Conservation (phyloP, 2,113 vertebrate species). For the Sarotherodon lohbergeri region DNA sequence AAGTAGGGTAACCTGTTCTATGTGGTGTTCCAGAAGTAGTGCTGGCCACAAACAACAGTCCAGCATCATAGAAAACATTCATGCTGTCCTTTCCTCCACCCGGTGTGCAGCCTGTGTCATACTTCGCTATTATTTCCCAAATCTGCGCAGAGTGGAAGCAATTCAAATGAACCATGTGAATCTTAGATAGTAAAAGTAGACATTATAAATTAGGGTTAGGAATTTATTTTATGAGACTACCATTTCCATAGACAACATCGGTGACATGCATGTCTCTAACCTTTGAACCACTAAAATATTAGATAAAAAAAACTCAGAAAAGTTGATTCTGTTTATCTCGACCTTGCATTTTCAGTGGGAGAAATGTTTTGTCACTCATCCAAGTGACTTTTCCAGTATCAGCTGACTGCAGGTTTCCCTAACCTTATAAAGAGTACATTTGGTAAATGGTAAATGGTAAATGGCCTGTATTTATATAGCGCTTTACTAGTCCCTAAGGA, state of each 20-base stretch:
- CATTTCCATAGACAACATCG: not conserved
- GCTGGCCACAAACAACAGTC: constrained; percentile 65
- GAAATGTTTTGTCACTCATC: not conserved
- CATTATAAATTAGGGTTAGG: not conserved
- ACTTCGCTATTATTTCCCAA: constrained; percentile 73
- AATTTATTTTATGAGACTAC: not conserved
- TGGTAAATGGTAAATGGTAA: not conserved
- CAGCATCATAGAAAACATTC: constrained; percentile 74
- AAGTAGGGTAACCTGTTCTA: constrained; percentile 61
- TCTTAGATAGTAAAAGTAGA: not conserved
- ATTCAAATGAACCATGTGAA: not conserved
- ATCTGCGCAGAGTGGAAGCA: constrained; percentile 53
- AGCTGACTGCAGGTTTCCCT: not conserved
- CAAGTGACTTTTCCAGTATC: not conserved
- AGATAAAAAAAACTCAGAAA: not conserved
- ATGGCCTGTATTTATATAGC: too few species aligned
- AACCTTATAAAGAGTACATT: not conserved
- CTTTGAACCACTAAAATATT: not conserved
- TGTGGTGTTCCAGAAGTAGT: constrained; percentile 33
- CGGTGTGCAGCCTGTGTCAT: constrained; percentile 75
- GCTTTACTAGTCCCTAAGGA: too few species aligned
- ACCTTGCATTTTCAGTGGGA: not conserved
- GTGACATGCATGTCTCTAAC: not conserved
- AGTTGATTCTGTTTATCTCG: not conserved
- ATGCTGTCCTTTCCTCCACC: constrained; percentile 72